These are phyloP conservation scores for Rhyacichthys aspro DNA, from an alignment of 2,797 vertebrate species.

Conservation along the genomic window DNA sequence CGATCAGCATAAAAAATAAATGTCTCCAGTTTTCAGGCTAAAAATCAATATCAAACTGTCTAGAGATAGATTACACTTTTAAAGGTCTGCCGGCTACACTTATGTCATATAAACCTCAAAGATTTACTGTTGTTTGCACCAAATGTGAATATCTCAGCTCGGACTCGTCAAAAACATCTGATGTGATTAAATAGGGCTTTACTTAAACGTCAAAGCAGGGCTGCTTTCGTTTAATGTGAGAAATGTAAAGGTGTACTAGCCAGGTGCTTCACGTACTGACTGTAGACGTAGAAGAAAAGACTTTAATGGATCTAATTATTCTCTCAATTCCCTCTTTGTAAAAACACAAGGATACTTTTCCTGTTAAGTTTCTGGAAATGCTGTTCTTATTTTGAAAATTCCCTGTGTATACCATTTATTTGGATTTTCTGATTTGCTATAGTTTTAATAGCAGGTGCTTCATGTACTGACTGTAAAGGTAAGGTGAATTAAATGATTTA, in stretches of 20 bases:
- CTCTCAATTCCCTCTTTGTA: no score
- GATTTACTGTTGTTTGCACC: background rate
- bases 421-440: no score
- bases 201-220: slow-evolving; percentile 2
- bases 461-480: background rate
- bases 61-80: slow-evolving; percentile 5
- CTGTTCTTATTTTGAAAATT: no score
- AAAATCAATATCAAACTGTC: slow-evolving; percentile 3
- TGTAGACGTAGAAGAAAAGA: no score
- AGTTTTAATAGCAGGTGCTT: no score
- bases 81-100: slow-evolving; percentile 3
- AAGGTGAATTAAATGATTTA: background rate
- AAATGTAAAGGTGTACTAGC: no score
- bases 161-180: background rate
- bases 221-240: background rate
- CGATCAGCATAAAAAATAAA: slow-evolving; percentile 1
- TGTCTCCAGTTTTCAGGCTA: slow-evolving; percentile 1
- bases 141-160: background rate
- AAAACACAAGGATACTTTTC: no score
- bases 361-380: no score
- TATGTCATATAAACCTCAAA: slow-evolving; percentile 7
- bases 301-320: no score
- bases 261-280: background rate
- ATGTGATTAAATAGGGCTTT: background rate
- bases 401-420: no score